Percentiles rank a stretch among this genome's conserved stretches.
Conservation (phyloP, 1,140 invertebrate genomes). For the Pachypsylla venusta region DNA sequence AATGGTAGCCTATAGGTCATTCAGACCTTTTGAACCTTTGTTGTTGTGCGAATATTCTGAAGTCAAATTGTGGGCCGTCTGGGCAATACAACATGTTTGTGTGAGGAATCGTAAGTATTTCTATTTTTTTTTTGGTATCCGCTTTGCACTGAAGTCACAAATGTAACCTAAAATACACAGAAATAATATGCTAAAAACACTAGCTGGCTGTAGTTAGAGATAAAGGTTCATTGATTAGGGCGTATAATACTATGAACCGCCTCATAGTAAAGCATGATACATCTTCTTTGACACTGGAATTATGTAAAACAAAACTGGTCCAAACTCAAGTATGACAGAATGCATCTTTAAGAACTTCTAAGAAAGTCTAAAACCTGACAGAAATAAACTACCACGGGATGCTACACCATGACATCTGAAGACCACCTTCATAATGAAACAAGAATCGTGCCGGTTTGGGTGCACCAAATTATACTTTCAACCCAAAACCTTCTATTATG, state of each 20-base stretch:
- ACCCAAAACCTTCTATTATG: too few relatives aligned
- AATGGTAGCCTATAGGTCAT: constrained; percentile 73
- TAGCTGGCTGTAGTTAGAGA: not conserved
- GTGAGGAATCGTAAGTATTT: constrained; percentile 51
- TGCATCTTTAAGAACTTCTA: too few relatives aligned
- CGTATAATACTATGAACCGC: not conserved
- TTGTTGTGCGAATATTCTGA: constrained; percentile 42
- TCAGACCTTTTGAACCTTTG: constrained; percentile 60
- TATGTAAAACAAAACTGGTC: not conserved
- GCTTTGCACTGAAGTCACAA: constrained; percentile 13
- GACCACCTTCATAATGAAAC: too few relatives aligned
- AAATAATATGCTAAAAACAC: not conserved
- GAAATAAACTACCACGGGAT: too few relatives aligned
- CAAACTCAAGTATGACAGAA: too few relatives aligned
- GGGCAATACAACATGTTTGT: constrained; percentile 72
- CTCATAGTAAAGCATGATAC: too few relatives aligned
- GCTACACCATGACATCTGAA: too few relatives aligned
- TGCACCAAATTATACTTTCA: too few relatives aligned
- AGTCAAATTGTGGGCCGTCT: constrained; percentile 67
- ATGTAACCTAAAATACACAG: constrained; percentile 9
- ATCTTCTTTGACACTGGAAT: not conserved
- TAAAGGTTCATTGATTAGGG: not conserved
- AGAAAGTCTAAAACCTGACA: too few relatives aligned
- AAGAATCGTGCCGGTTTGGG: too few relatives aligned
- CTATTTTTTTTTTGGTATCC: constrained; percentile 15